phyloP scores from a whole-genome alignment of 2,888 invertebrate genomes.

The Conops quadrifasciatus region DNA sequence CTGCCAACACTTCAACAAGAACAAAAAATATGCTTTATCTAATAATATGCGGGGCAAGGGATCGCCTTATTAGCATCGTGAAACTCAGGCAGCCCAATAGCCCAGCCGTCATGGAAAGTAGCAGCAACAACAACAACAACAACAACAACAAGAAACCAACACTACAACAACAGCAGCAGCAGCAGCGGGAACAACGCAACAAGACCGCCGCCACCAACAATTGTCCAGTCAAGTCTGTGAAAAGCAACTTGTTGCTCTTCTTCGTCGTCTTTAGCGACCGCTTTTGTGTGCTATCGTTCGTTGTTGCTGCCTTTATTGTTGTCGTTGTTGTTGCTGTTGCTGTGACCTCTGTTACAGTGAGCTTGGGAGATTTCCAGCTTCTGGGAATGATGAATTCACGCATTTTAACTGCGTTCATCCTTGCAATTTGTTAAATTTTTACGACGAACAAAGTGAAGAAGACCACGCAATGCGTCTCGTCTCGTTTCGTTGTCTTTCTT shows the following conservation, averaged over 20 bases:
- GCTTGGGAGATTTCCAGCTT: conserved; percentile 6
- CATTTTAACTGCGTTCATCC: conserved; percentile 32
- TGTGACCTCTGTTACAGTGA: background rate
- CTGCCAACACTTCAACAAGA: too few species aligned
- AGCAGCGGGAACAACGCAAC: background rate
- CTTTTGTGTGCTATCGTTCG: too few species aligned
- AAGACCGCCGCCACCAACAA: background rate
- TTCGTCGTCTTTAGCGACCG: too few species aligned
- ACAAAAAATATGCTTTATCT: too few species aligned
- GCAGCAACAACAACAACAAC: background rate
- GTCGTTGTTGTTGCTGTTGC: conserved; percentile 1
- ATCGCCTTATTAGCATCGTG: conserved; percentile 28
- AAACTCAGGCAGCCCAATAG: too few species aligned
- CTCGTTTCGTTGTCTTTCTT: too few species aligned
- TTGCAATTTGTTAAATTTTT: conserved; percentile 30
- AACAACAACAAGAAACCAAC: too few species aligned
- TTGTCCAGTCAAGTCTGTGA: background rate
- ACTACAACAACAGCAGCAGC: too few species aligned
- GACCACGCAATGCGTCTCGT: too few species aligned
- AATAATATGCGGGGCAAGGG: too few species aligned
- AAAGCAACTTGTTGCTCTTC: conserved; percentile 29
- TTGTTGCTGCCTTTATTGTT: conserved; percentile 1
- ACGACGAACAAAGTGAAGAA: background rate
- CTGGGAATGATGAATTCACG: conserved; percentile 31
- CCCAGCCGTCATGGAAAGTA: background rate